Conservation (phyloP, 2,888 invertebrate species). For the Ichneumon xanthorius region DNA sequence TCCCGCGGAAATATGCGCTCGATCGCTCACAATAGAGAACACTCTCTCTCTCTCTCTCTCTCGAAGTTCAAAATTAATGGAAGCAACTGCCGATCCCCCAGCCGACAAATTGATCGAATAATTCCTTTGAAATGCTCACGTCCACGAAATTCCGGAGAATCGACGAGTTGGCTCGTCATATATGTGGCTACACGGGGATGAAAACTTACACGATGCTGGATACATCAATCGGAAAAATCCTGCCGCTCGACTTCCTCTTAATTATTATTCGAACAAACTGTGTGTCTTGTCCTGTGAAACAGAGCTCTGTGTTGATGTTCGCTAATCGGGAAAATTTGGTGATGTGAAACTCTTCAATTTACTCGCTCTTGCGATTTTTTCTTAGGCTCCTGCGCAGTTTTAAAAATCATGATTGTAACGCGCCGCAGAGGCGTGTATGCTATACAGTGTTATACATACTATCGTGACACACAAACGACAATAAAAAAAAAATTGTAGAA, state of each 20-base stretch:
- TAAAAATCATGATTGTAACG: constrained; percentile 26
- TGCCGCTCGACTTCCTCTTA: no score
- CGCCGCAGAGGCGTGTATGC: background rate
- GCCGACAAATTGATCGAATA: constrained; percentile 15
- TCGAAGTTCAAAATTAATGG: constrained; percentile 27
- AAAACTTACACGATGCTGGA: background rate
- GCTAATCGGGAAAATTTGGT: background rate
- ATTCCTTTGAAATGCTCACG: constrained; percentile 15
- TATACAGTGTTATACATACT: background rate
- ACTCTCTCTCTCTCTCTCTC: background rate
- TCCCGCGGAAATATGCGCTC: constrained; percentile 11
- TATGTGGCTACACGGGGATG: background rate
- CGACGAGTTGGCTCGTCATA: constrained; percentile 11
- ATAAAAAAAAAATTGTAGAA: constrained; percentile 9
- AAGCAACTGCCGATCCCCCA: background rate
- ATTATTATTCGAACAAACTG: no score
- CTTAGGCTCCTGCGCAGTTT: constrained; percentile 4
- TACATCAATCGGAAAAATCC: no score
- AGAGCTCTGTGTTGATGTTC: background rate
- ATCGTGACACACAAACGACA: constrained; percentile 15
- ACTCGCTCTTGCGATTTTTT: background rate
- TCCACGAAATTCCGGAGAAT: constrained; percentile 25
- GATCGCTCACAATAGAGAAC: background rate
- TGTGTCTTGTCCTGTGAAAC: no score
- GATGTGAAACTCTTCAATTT: background rate